These are phyloP conservation scores for Drosophila sordidapex DNA, from an alignment of 2,888 invertebrate species.

Conservation along the genomic window DNA sequence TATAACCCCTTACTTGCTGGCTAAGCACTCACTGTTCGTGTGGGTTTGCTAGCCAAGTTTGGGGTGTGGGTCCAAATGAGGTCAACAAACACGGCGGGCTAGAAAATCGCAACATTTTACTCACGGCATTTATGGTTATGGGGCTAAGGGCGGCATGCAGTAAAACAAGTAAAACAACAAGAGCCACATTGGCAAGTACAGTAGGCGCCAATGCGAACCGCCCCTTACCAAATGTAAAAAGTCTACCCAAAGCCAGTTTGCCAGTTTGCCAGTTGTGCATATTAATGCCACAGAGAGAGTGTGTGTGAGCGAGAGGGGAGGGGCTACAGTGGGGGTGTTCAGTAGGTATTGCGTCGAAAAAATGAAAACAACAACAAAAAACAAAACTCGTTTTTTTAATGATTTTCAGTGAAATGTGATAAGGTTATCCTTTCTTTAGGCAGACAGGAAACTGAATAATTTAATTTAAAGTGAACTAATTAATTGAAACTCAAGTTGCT, in stretches of 20 bases:
- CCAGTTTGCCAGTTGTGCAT: conserved; percentile 66
- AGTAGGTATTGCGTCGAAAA: conserved; percentile 27
- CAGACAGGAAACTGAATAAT: conserved; percentile 43
- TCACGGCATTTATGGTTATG: conserved; percentile 20
- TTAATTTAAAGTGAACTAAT: conserved; percentile 29
- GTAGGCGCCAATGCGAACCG: conserved; percentile 60
- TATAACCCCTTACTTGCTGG: not conserved
- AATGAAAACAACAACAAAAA: not conserved
- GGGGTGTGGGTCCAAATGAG: conserved; percentile 61
- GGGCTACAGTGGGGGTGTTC: conserved; percentile 12
- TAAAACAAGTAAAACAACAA: not conserved
- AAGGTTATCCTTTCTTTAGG: not conserved
- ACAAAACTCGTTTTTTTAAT: conserved; percentile 67
- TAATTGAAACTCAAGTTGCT: not conserved
- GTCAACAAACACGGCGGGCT: conserved; percentile 51
- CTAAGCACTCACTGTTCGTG: not conserved
- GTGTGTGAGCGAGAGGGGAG: not conserved
- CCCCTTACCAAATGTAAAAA: conserved; percentile 22
- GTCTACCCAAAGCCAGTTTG: conserved; percentile 30
- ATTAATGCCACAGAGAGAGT: conserved; percentile 53
- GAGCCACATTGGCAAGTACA: conserved; percentile 50
- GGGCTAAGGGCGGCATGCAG: conserved; percentile 19
- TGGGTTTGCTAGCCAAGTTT: not conserved
- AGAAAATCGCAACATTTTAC: conserved; percentile 48
- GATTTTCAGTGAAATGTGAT: conserved; percentile 54